These are phyloP conservation scores for Arothron firmamentum DNA, from an alignment of 2,113 vertebrate genomes.

Conservation along the genomic window DNA sequence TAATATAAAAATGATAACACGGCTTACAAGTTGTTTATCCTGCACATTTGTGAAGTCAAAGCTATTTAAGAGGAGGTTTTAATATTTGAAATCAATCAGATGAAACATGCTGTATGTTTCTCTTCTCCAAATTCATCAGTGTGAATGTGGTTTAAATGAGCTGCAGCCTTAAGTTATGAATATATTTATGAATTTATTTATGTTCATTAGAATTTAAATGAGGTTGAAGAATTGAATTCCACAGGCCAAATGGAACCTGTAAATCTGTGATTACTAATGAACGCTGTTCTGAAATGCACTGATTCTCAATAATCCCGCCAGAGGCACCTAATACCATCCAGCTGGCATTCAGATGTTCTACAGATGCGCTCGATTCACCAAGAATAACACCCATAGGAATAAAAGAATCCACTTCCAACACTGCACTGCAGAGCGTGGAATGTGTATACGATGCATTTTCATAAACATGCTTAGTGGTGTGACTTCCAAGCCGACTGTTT, in stretches of 20 bases:
- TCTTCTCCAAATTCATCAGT: slow-evolving; percentile 29
- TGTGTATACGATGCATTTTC: slow-evolving; percentile 29
- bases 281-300: slow-evolving; percentile 19
- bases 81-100: no score
- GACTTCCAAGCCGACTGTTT: slow-evolving; percentile 12
- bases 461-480: slow-evolving; percentile 14
- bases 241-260: slow-evolving; percentile 34
- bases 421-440: slow-evolving; percentile 22
- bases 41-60: slow-evolving; percentile 14
- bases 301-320: slow-evolving; percentile 43
- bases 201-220: slow-evolving; percentile 55
- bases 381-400: slow-evolving; percentile 31
- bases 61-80: not conserved
- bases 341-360: slow-evolving; percentile 53
- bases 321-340: slow-evolving; percentile 38
- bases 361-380: slow-evolving; percentile 38
- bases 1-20: slow-evolving; percentile 3
- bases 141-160: slow-evolving; percentile 37
- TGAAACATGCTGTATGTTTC: slow-evolving; percentile 4
- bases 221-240: slow-evolving; percentile 37
- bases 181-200: slow-evolving; percentile 39
- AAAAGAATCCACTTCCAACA: slow-evolving; percentile 15
- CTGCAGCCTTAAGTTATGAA: slow-evolving; percentile 46
- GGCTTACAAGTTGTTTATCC: slow-evolving; percentile 2
- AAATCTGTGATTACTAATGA: slow-evolving; percentile 50